A percentile compares a stretch with the other conserved stretches of the same genome.
These are phyloP conservation scores for Ochlodes sylvanus DNA, from an alignment of 2,888 invertebrate genomes.

Conservation along the genomic window DNA sequence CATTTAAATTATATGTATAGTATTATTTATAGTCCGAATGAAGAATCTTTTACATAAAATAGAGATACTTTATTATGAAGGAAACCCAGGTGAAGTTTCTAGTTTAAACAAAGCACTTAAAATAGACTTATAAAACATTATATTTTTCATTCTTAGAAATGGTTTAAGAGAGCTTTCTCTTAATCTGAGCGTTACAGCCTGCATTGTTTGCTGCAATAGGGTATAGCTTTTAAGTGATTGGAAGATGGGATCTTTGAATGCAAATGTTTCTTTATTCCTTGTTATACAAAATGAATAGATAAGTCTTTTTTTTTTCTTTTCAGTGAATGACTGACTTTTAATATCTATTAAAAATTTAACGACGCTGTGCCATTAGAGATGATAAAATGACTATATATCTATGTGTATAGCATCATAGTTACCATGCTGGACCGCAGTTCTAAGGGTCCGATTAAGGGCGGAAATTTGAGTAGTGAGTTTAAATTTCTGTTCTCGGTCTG, in stretches of 20 bases:
- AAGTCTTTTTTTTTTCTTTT: not conserved
- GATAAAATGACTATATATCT: not conserved
- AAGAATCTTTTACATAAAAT: too few relatives aligned
- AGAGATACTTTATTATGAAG: too few relatives aligned
- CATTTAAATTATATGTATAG: too few relatives aligned
- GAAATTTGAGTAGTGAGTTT: too few relatives aligned
- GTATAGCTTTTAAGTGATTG: constrained; percentile 13
- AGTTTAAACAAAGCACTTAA: too few relatives aligned
- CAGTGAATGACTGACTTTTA: not conserved
- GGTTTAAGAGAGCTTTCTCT: constrained; percentile 1
- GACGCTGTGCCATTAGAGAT: not conserved
- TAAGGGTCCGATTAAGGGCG: too few relatives aligned
- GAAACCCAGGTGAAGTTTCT: too few relatives aligned
- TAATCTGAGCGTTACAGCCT: not conserved
- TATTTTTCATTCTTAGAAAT: not conserved
- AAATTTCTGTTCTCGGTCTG: too few relatives aligned
- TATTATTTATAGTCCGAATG: too few relatives aligned
- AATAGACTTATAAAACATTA: too few relatives aligned
- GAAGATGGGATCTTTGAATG: constrained; percentile 3
- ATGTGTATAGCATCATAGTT: too few relatives aligned
- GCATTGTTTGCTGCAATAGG: not conserved
- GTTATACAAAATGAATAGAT: not conserved
- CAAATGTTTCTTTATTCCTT: constrained; percentile 1
- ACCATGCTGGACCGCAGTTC: too few relatives aligned
- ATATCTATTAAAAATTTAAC: constrained; percentile 1